Conservation (phyloP, 2,888 invertebrate species). For the Amphipyra tragopoginis region DNA sequence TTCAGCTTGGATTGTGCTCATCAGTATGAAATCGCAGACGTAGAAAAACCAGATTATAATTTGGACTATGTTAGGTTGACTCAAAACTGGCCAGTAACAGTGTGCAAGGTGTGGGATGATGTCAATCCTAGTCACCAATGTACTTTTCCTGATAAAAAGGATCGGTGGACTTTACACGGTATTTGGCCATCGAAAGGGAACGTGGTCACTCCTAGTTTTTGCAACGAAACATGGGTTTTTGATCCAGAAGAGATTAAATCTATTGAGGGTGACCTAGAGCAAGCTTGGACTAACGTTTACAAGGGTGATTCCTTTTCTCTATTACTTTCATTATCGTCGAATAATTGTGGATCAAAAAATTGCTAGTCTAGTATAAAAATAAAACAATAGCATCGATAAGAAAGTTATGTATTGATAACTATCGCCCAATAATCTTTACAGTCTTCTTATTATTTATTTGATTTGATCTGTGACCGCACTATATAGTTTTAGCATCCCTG, state of each 20-base stretch:
- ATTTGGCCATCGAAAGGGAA: slow-evolving; percentile 18
- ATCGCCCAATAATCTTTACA: no score
- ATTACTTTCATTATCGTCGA: no score
- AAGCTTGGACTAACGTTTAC: slow-evolving; percentile 71
- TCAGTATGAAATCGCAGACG: not conserved
- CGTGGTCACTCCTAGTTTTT: not conserved
- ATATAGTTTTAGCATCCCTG: no score
- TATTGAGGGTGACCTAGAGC: slow-evolving; percentile 6
- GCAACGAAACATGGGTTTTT: slow-evolving; percentile 18
- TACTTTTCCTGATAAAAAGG: slow-evolving; percentile 1
- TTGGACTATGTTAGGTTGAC: slow-evolving; percentile 6
- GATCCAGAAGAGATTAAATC: slow-evolving; percentile 13
- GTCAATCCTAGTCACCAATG: not conserved
- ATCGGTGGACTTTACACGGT: slow-evolving; percentile 26
- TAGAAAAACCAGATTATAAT: not conserved
- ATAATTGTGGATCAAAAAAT: no score
- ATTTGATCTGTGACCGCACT: no score
- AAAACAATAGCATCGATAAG: no score
- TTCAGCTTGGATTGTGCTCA: slow-evolving; percentile 4
- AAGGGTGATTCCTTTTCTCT: slow-evolving; percentile 78
- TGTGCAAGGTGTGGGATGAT: slow-evolving; percentile 15
- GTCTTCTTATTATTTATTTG: no score
- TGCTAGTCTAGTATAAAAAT: no score
- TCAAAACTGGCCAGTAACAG: slow-evolving; percentile 21
- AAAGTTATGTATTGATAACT: no score